Evolutionary conservation across 2,113 vertebrate genomes (phyloP).

Genomic region (Mobula hypostoma): DNA sequence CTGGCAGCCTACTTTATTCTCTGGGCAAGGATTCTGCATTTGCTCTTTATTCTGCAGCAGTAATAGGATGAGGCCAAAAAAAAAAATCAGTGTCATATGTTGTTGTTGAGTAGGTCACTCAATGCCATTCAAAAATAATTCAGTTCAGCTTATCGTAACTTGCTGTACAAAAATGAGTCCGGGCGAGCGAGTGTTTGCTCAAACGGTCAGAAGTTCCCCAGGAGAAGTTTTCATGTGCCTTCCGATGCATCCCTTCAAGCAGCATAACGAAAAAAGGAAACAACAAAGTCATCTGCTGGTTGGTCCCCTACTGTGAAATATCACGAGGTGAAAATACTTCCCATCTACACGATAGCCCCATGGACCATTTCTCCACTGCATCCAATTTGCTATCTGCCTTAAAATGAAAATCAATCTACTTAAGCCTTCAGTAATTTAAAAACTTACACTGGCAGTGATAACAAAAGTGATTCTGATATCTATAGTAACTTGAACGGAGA

Average conservation of each 20-base stretch:
- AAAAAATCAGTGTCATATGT: neutral
- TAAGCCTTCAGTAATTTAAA: neutral
- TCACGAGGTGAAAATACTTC: slow-evolving; percentile 22
- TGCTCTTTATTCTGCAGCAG: neutral
- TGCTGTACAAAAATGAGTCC: neutral
- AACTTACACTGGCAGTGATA: neutral
- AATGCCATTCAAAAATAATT: neutral
- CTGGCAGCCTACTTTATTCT: neutral
- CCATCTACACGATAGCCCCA: neutral
- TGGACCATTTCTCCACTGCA: slow-evolving; percentile 23
- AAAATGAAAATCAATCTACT: slow-evolving; percentile 15
- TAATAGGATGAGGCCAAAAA: neutral
- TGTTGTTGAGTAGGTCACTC: neutral
- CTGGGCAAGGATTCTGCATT: neutral
- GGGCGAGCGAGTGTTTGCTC: neutral
- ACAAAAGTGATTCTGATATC: too few species aligned
- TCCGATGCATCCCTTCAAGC: neutral
- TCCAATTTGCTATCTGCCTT: neutral
- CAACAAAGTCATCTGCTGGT: slow-evolving; percentile 13
- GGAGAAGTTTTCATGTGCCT: neutral
- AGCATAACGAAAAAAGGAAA: neutral
- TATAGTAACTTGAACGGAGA: neutral
- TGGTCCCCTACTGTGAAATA: neutral
- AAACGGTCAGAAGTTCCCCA: slow-evolving; percentile 15
- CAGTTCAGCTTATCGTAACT: neutral